Evolutionary conservation across 2,888 invertebrate genomes (phyloP).

Genomic region (Linyphia triangularis): DNA sequence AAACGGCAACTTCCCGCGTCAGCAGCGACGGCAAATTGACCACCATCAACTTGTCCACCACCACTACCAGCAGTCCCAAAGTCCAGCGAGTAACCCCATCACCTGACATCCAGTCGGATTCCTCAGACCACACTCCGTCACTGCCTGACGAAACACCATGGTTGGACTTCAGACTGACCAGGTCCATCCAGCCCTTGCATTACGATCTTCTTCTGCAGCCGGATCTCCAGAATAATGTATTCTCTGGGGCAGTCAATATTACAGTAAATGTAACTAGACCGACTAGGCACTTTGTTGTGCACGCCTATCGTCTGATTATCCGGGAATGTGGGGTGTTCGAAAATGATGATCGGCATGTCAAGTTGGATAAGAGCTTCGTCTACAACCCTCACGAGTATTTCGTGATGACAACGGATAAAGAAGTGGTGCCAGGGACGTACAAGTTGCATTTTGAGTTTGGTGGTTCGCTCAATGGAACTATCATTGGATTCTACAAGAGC

Average conservation of each 20-base stretch:
- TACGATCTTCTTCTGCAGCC: conserved; percentile 87
- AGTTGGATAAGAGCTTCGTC: conserved; percentile 78
- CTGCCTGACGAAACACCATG: conserved; percentile 11
- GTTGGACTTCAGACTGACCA: conserved; percentile 83
- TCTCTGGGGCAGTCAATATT: conserved; percentile 80
- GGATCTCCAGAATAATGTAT: conserved; percentile 83
- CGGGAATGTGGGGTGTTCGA: conserved; percentile 79
- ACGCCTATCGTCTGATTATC: conserved; percentile 84
- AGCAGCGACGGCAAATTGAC: not conserved
- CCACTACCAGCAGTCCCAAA: not conserved
- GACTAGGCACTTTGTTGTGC: conserved; percentile 81
- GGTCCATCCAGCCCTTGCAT: conserved; percentile 83
- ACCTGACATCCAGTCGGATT: conserved; percentile 1
- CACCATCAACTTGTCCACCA: not conserved
- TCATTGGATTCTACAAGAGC: conserved; percentile 88
- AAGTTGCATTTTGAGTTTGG: conserved; percentile 83
- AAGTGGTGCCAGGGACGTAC: conserved; percentile 81
- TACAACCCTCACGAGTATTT: conserved; percentile 81
- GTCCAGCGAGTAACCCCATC: not conserved
- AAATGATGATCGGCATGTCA: conserved; percentile 10
- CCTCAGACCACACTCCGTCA: not conserved
- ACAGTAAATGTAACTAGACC: conserved; percentile 78
- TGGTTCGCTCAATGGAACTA: conserved; percentile 85
- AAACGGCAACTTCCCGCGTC: not conserved
- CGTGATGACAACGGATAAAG: conserved; percentile 79